Evolutionary conservation across 2,797 vertebrate species (phyloP), one percentile per base, ranked within the genome.

Genomic region (Cephalopachus bancanus): DNA sequence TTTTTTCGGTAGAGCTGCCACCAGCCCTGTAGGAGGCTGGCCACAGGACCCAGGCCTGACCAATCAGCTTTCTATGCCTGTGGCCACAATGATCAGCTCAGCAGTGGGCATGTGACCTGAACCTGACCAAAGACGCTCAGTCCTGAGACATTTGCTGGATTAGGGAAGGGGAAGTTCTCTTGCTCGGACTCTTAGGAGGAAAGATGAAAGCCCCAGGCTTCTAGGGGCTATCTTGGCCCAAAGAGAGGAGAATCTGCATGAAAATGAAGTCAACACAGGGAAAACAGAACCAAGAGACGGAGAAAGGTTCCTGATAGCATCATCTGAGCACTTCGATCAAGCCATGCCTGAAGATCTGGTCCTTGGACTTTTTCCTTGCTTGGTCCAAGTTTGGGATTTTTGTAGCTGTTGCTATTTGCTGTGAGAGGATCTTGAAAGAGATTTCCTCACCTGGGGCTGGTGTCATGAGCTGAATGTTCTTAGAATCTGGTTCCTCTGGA

Each of bases 371-470:
- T 83, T 53, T 33, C 59, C 10, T 55, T 62, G 8, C 81, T 80
- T 28, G 57, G 33, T 49, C 51, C 65, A 62, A 62, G 44, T 19
- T n/a, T 53, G 74, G 81, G 64, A n/a, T 33, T 92, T 86, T 30
- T 75, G n/a, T 67, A 59, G 87, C 51, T 53, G 9, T 12, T 37
- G 17, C 72, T 44, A 79, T 37, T 37, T 51, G 14, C 26, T 22
- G 16, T n/a, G 37, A 93, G 10, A 53, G 62, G 44, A n/a, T 89
- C 75, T 60, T 83, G 33, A 69, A 14, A 37, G 26, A 60, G 3
- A 22, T 64, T 53, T 71, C 75, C 93, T 97, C 57, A 97, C 79
- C 95, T 96, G 89, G 62, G 22, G 28, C 26, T 83, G 37, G 9
- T 24, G 76, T 62, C 49, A 28, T 8, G 37, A 3, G 6, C 14